Evolutionary conservation across 2,113 vertebrate species (phyloP), one percentile per base, ranked within the genome.

Genomic region (Fulmarus glacialis): DNA sequence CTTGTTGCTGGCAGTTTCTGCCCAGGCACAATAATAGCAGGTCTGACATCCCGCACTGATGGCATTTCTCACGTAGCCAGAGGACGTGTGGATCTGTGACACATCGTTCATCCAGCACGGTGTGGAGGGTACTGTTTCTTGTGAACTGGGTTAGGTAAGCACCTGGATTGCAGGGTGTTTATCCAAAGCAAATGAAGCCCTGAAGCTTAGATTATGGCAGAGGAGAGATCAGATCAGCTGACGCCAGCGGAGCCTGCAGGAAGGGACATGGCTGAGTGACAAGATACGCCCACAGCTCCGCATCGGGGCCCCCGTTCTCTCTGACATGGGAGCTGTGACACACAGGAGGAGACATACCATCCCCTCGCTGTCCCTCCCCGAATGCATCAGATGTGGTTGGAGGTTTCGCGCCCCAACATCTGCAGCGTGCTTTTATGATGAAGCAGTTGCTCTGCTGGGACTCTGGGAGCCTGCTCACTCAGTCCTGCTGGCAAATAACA

Each of bases 61-160:
- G 36, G 26, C 9, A 10, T 38, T 82, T 78, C 38, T 95, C 15
- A 29, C 0, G 0, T 1, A 0, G 4, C 15, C 15, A 17, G 40
- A 52, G 55, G 32, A 52, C 1, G 1, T 36, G 7, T 27, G 24
- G 34, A 15, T 52, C 32, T 55, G 47, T 40, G 48, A 7, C 17
- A 12, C 7, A 5, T 3, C 0, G 1, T n/a, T 78, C 34, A 10
- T 72, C 78, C 78, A 38, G 9, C 2, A 0, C 3, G 8, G 42
- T 30, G 13, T 56, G 34, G 42, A 5, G 7, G 9, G 6, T 36
- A 56, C 23, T 59, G 14, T 60, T 90, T 30, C 2, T 0, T 53
- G 58, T 67, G 67, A 92, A 67, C 27, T 22, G 30, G 6, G 6
- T 77, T 88, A 36, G 36, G 22, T 52, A 92, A 77, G 34, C 62